A percentile compares a stretch with the other conserved stretches of the same genome.
Conservation (phyloP, 2,113 vertebrate genomes). For the Arenaria interpres region DNA sequence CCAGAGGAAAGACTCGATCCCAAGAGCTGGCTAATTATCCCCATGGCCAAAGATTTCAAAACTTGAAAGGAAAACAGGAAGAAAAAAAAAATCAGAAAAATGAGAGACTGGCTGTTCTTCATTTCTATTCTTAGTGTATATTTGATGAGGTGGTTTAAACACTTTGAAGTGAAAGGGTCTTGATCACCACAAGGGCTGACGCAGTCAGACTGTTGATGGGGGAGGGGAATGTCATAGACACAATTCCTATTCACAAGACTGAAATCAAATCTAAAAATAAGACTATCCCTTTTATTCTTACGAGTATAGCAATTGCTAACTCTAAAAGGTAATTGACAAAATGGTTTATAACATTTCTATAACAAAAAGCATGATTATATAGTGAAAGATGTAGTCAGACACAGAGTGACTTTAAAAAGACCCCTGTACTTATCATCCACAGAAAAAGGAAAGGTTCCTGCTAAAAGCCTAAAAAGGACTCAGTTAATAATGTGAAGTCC, state of each 20-base stretch:
- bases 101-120: neutral
- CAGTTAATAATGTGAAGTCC: neutral
- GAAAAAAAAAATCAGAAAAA: neutral
- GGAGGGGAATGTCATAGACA: constrained; percentile 16
- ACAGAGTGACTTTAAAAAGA: neutral
- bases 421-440: neutral
- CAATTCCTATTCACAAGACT: constrained; percentile 13
- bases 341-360: constrained; percentile 34
- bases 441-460: neutral
- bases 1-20: neutral
- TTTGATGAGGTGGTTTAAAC: constrained; percentile 58
- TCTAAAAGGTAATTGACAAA: constrained; percentile 51
- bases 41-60: constrained; percentile 37
- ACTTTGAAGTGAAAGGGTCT: constrained; percentile 58
- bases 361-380: constrained; percentile 41
- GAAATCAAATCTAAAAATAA: constrained; percentile 30
- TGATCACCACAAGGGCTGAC: constrained; percentile 47
- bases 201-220: constrained; percentile 22
- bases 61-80: constrained; percentile 24
- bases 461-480: constrained; percentile 7
- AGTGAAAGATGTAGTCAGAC: neutral
- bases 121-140: constrained; percentile 23
- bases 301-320: neutral
- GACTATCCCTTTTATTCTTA: neutral
- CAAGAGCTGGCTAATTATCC: constrained; percentile 39